Percentiles rank a stretch among this genome's conserved stretches.
phyloP scores from a whole-genome alignment of 1,140 invertebrate genomes.

The Scaptomyza hsui region DNA sequence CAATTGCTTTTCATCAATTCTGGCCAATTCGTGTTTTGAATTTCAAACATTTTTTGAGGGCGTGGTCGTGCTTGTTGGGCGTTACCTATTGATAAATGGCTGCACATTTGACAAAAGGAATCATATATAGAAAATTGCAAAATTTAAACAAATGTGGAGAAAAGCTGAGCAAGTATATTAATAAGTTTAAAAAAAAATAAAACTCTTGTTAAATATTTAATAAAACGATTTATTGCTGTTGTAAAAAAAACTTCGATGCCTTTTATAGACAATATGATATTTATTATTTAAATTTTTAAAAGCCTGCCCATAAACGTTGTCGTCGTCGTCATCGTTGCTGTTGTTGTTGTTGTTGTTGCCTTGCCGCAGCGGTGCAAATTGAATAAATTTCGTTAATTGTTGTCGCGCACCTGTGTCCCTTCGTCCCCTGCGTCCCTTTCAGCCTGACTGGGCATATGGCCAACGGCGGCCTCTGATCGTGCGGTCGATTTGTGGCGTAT shows the following conservation, averaged over 20 bases:
- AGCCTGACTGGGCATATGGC: slow-evolving; percentile 33
- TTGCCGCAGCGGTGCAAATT: slow-evolving; percentile 57
- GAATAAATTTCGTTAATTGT: slow-evolving; percentile 81
- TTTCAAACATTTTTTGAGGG: slow-evolving; percentile 37
- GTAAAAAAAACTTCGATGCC: slow-evolving; percentile 38
- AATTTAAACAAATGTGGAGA: not conserved
- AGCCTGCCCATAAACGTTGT: slow-evolving; percentile 27
- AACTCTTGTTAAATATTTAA: slow-evolving; percentile 58
- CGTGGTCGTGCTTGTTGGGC: not conserved
- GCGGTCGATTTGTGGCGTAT: slow-evolving; percentile 81
- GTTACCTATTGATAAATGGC: slow-evolving; percentile 39
- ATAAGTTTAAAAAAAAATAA: slow-evolving; percentile 42
- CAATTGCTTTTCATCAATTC: slow-evolving; percentile 47
- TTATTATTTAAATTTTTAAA: slow-evolving; percentile 65
- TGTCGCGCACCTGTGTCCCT: slow-evolving; percentile 63
- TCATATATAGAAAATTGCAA: slow-evolving; percentile 33
- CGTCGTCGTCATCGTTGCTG: too few relatives aligned
- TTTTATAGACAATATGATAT: slow-evolving; percentile 44
- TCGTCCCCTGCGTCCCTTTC: slow-evolving; percentile 1
- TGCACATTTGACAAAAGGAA: slow-evolving; percentile 23
- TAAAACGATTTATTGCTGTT: slow-evolving; percentile 36
- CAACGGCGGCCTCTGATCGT: slow-evolving; percentile 64
- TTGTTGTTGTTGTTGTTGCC: slow-evolving; percentile 3
- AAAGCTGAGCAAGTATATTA: not conserved
- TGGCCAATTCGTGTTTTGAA: slow-evolving; percentile 52